These are phyloP conservation scores for Vanessa tameamea DNA, from an alignment of 1,140 invertebrate species.

Conservation along the genomic window DNA sequence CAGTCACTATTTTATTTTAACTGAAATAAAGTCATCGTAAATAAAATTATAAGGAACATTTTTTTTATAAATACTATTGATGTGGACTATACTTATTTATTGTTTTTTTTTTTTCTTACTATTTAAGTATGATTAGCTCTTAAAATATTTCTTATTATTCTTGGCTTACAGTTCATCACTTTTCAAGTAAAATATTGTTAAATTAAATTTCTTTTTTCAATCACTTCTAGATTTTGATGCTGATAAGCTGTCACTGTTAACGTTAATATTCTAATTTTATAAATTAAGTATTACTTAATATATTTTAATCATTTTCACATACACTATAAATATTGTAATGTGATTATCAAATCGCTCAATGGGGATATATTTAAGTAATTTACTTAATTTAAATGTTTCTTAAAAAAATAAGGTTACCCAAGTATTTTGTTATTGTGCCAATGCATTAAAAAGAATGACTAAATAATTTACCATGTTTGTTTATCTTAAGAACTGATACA, in stretches of 20 bases:
- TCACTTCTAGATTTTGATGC: conserved; percentile 9
- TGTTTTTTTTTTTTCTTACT: conserved; percentile 20
- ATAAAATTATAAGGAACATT: no score
- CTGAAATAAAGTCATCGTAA: no score
- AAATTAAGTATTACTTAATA: conserved; percentile 46
- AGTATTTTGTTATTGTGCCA: conserved; percentile 35
- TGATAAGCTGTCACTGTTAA: conserved; percentile 13
- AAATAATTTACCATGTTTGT: background rate
- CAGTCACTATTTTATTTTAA: no score
- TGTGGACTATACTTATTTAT: conserved; percentile 4
- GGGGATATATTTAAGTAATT: conserved; percentile 35
- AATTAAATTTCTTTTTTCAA: conserved; percentile 5
- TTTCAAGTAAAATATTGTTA: conserved; percentile 5
- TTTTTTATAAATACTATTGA: conserved; percentile 1
- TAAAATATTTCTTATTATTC: conserved; percentile 10
- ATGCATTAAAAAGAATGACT: conserved; percentile 22
- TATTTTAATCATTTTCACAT: conserved; percentile 37
- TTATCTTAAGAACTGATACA: background rate
- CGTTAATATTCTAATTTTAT: conserved; percentile 39
- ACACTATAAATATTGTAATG: conserved; percentile 24
- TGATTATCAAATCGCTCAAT: conserved; percentile 37
- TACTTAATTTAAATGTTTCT: conserved; percentile 35
- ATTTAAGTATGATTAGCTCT: conserved; percentile 13
- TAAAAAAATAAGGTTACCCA: conserved; percentile 27
- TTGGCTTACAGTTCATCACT: background rate